These are phyloP conservation scores for Parazoanthus swiftii DNA, from an alignment of 92 coral and sea anemone species.

Conservation along the genomic window DNA sequence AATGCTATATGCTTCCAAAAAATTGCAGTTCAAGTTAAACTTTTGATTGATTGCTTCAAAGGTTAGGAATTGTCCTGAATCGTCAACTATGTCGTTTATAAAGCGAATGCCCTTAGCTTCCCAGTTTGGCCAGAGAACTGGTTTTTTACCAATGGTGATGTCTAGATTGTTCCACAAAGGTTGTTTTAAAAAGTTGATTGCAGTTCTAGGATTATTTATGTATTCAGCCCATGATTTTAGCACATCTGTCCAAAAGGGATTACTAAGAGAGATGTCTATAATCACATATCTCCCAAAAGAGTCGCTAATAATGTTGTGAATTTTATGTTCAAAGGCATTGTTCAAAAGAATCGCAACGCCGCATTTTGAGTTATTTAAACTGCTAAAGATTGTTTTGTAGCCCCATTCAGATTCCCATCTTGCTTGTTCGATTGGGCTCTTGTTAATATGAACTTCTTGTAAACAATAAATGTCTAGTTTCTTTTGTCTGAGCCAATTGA, in stretches of 20 bases:
- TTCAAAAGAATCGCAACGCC: constrained; percentile 8
- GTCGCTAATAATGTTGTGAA: constrained; percentile 5
- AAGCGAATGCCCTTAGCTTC: too few relatives aligned
- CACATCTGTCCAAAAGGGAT: constrained; percentile 24
- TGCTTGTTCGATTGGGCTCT: background rate
- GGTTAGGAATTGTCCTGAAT: background rate
- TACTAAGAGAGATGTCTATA: background rate
- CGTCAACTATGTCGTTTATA: too few relatives aligned
- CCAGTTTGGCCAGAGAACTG: too few relatives aligned
- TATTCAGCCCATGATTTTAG: constrained; percentile 43
- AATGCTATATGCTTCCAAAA: too few relatives aligned
- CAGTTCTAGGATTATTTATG: constrained; percentile 1
- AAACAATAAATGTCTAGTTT: constrained; percentile 24
- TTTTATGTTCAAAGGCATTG: constrained; percentile 12
- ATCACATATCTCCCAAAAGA: constrained; percentile 10
- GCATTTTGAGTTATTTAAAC: constrained; percentile 19
- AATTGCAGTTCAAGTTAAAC: too few relatives aligned
- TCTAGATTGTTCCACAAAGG: constrained; percentile 22
- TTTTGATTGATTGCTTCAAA: too few relatives aligned
- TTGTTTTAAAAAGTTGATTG: too few relatives aligned
- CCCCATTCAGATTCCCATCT: constrained; percentile 28
- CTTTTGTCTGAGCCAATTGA: constrained; percentile 32
- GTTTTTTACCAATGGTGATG: constrained; percentile 17
- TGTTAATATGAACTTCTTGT: constrained; percentile 22
- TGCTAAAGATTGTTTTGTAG: constrained; percentile 18